Evolutionary conservation across 2,888 invertebrate genomes (phyloP), one percentile per base, ranked within the genome.

Genomic region (Caenorhabditis sp.): DNA sequence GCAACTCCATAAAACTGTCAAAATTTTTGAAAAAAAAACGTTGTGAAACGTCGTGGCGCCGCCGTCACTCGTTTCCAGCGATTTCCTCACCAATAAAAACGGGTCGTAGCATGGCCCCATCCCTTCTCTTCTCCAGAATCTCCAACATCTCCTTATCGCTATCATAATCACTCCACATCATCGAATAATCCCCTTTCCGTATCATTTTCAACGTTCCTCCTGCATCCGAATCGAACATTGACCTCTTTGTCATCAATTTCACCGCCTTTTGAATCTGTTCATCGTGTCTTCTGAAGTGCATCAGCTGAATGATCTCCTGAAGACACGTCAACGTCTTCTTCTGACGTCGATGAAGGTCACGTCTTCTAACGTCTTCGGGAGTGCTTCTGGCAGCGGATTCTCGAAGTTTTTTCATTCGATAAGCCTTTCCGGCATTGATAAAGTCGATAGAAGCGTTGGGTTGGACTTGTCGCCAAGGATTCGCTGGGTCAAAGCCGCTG

Each of bases 71-170:
- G 32, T 6, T 32, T 32, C 9, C 32, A 40, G n/a, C n/a, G n/a
- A n/a, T n/a, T n/a, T 13, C 3, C 68, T 32, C 11, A 69, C 68
- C 58, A 18, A 69, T 32, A n/a, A 69, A 69, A 22, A 69, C 68
- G 4, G 68, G 68, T 35, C 58, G 58, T 6, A 69, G 8, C 11
- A 20, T 50, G 40, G 47, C 44, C 3, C 32, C 58, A 22, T 24
- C 5, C n/a, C 40, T 26, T 47, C 68, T 32, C 35, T 69, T 58
- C 24, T 40, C 24, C 28, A 69, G 18, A 58, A 69, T 50, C 5
- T 32, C 47, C n/a, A 47, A 22, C 28, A 35, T 58, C 26, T 69
- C 58, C 0, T n/a, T 1, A 15, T 11, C 35, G n/a, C 37, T 32
- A n/a, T n/a, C n/a, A 32, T 22, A 32, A 13, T n/a, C 24, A 32